Evolutionary conservation across 2,888 invertebrate species (phyloP), one percentile per base, ranked within the genome.

Genomic region (Xiphydria camelus): DNA sequence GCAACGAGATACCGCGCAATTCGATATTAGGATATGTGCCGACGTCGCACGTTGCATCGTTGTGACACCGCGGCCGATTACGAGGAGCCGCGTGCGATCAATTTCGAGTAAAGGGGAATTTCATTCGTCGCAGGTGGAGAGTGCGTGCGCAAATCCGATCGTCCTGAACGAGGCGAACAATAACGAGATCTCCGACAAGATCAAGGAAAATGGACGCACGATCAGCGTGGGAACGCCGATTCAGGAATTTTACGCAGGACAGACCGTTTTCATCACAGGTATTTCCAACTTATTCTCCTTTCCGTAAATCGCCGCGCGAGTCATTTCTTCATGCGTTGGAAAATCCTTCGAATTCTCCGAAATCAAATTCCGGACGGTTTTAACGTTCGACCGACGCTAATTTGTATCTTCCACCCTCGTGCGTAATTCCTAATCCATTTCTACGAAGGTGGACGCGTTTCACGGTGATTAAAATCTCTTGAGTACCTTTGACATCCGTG

Each of bases 211-310:
- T 36, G 57, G 54, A 22, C 41, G 49, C 6, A 46, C 48, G n/a
- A 53, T 53, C 36, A 53, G 47, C 14, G 47, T 56, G 10, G 58
- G 61, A 50, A 76, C 78, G 18, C 64, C 75, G 4, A 59, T 72
- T 9, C 70, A 71, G 32, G 55, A 61, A n/a, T 72, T 72, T 57
- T 72, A 71, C 32, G 58, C 67, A 3, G 65, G 57, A n/a, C 66
- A 71, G 45, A 62, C 52, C 34, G 49, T 71, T 31, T 64, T 71
- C 25, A 61, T 72, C 41, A 72, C 71, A 58, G 72, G 72, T 72
- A 50, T 29, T 21, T 20, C 19, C 39, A 14, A 23, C 9, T 9
- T 32, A 3, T 18, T 3, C n/a, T 9, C 7, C 12, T 10, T 22
- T 3, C 12, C 21, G 4, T 18, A 4, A 7, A 7, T 15, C 7